phyloP scores from a whole-genome alignment of 2,888 invertebrate species.

The Rhamphomyia laevipes region DNA sequence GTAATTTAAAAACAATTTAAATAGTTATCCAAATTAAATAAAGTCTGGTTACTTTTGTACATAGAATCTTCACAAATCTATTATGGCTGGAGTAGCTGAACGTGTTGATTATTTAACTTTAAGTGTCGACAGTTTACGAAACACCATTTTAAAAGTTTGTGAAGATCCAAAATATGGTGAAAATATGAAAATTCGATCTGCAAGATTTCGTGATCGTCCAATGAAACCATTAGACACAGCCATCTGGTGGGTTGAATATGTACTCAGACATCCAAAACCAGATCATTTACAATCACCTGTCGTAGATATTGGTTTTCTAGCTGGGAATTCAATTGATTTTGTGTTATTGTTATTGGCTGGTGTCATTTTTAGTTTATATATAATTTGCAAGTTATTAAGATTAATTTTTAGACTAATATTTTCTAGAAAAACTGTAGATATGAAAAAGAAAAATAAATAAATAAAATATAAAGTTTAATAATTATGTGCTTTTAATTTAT shows the following conservation, averaged over 20 bases:
- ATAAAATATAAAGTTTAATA: too few species aligned
- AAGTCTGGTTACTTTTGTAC: too few species aligned
- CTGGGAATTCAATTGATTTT: conserved; percentile 39
- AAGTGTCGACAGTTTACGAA: conserved; percentile 6
- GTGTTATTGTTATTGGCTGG: conserved; percentile 1
- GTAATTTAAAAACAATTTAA: conserved; percentile 6
- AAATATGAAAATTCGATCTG: conserved; percentile 33
- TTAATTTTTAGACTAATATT: too few species aligned
- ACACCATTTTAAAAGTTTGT: conserved; percentile 7
- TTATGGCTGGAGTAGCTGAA: not conserved
- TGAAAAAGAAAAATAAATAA: too few species aligned
- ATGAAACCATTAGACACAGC: conserved; percentile 44
- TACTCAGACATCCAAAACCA: conserved; percentile 42
- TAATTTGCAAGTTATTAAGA: not conserved
- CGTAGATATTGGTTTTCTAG: conserved; percentile 36
- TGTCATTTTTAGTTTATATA: not conserved
- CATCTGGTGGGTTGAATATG: conserved; percentile 50
- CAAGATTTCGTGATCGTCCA: conserved; percentile 40
- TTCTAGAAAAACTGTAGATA: too few species aligned
- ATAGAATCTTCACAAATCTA: not conserved
- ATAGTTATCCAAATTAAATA: too few species aligned
- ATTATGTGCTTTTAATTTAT: too few species aligned
- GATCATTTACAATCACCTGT: conserved; percentile 38
- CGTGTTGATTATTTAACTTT: not conserved
- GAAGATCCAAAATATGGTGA: not conserved